A percentile compares a stretch with the other conserved stretches of the same genome.
Evolutionary conservation across 2,797 vertebrate species (phyloP).

Genomic region (Coilia nasus): DNA sequence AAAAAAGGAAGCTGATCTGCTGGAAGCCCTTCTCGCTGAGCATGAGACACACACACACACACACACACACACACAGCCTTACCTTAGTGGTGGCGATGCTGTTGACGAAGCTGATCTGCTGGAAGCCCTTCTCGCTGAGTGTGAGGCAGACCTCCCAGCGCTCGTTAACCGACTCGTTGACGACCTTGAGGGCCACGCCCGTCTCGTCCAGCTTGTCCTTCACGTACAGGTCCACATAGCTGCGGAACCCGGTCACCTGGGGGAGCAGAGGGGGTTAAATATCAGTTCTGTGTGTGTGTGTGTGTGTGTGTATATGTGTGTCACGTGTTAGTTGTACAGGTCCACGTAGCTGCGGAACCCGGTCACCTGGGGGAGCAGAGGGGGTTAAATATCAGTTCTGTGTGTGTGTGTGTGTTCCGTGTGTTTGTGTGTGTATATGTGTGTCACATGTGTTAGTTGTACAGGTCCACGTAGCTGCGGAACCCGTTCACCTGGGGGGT

Average conservation of each 20-base stretch:
- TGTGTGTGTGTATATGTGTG: too few species aligned
- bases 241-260: slow-evolving; percentile 87
- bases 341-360: slow-evolving; percentile 91
- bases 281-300: not conserved
- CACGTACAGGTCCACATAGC: slow-evolving; percentile 90
- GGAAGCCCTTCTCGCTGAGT: slow-evolving; percentile 89
- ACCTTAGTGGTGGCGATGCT: slow-evolving; percentile 93
- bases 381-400: not conserved
- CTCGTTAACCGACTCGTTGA: slow-evolving; percentile 86
- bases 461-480: slow-evolving; percentile 90
- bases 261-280: not conserved
- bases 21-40: slow-evolving; percentile 90
- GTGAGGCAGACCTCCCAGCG: slow-evolving; percentile 91
- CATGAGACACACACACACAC: not conserved
- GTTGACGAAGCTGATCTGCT: slow-evolving; percentile 92
- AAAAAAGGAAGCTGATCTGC: slow-evolving; percentile 79
- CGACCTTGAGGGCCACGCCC: slow-evolving; percentile 86
- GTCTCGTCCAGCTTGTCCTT: slow-evolving; percentile 92
- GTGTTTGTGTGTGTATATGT: too few species aligned
- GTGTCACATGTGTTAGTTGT: too few species aligned
- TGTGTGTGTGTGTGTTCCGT: not conserved
- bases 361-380: slow-evolving; percentile 73
- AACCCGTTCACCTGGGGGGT: too few species aligned
- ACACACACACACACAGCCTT: slow-evolving; percentile 25
- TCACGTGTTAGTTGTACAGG: too few species aligned